Percentiles rank a stretch among this genome's conserved stretches.
These are phyloP conservation scores for Drosophila pallidifrons DNA, from an alignment of 1,140 invertebrate species.

Conservation along the genomic window DNA sequence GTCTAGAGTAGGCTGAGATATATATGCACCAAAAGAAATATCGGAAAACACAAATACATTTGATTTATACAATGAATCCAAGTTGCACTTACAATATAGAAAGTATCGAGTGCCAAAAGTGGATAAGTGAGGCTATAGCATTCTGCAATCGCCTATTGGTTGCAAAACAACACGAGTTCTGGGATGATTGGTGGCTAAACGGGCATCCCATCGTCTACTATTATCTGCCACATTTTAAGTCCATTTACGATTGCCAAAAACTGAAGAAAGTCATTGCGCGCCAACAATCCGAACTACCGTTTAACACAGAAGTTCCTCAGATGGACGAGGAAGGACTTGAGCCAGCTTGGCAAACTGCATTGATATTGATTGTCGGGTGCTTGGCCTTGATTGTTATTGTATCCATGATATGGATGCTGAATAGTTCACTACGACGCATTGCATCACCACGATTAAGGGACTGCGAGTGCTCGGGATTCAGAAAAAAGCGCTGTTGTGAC, in stretches of 20 bases:
- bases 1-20: conserved; percentile 2
- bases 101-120: conserved; percentile 52
- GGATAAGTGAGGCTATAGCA: conserved; percentile 45
- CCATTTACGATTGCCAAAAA: conserved; percentile 55
- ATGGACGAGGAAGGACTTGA: neutral
- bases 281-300: neutral
- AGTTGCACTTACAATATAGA: conserved; percentile 48
- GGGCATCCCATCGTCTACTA: conserved; percentile 27
- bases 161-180: conserved; percentile 38
- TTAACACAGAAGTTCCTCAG: neutral
- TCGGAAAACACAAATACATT: conserved; percentile 1
- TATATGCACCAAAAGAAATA: neutral
- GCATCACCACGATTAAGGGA: neutral
- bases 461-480: neutral
- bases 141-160: conserved; percentile 50
- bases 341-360: neutral
- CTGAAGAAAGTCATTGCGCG: conserved; percentile 42
- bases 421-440: conserved; percentile 13
- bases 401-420: conserved; percentile 22
- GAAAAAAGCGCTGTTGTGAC: neutral
- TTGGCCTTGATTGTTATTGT: conserved; percentile 5
- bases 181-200: conserved; percentile 62
- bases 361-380: conserved; percentile 1
- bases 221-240: conserved; percentile 37
- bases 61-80: conserved; percentile 50